Base-by-base conservation (phyloP, 2,888 invertebrate species). In the Temnothorax ravouxi region DNA sequence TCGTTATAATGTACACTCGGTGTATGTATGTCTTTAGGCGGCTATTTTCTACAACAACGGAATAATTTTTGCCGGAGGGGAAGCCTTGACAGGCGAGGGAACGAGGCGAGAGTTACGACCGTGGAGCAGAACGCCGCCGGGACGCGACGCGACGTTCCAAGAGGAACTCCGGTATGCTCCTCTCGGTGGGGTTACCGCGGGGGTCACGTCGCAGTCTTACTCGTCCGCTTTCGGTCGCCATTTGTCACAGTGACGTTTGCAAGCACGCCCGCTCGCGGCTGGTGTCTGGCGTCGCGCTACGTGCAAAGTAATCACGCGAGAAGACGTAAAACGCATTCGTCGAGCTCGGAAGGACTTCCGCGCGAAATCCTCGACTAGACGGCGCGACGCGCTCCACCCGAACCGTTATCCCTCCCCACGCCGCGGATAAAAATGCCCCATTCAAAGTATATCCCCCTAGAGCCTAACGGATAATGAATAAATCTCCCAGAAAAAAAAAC, bases 311-410 rank as follows among this genome's bases (percentile, higher is more conserved):
- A 90, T 88, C 90, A 87, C 87, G 84, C 84, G 86, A 87, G 88
- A 90, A 90, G 89, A 92, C 89, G 90, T 90, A 90, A 91, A 91
- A 90, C 88, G 88, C 90, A 92, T 92, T 88, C 88, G 89, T 91
- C 91, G 90, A 88, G 88, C 90, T 90, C 86, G 83, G n/a, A 41
- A 74, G 74, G 74, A 87, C 88, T 89, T 87, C 88, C 90, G 87
- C 67, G 84, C 81, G 79, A 88, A 86, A 86, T 85, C 83, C 85
- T 83, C 86, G 89, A 84, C 87, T 52, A 81, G 75, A 83, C 82
- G 50, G 47, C 56, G 74, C 21, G 29, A 41, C 25, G 18, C 29
- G 41, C 41, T 18, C 25, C 18, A 15, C 15, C 62, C 64, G 64
- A 25, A 9, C 56, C 82, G 74, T 79, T 85, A 88, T 83, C 84